Evolutionary conservation across 2,113 vertebrate species (phyloP), one percentile per base, ranked within the genome.

Genomic region (Pteronura brasiliensis): DNA sequence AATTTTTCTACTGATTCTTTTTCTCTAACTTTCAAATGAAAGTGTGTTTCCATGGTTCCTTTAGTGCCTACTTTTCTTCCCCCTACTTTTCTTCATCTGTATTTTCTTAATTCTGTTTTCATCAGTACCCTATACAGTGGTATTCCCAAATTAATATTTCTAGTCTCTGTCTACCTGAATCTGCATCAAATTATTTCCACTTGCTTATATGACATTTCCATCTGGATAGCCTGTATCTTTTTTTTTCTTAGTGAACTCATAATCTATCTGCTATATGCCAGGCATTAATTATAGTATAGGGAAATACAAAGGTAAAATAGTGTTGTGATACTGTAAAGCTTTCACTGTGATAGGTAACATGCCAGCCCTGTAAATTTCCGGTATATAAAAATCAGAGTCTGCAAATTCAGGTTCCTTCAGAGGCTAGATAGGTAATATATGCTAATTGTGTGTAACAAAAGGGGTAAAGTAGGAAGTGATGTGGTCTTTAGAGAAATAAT

Each of bases 401-500:
- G 12, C 47, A 83, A 92, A 90, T 31, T 94, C 17, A 44, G 39
- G 88, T 77, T 88, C 13, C 20, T 83, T 7, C 6, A 95, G 36
- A 12, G 21, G 27, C 12, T 93, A 69, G 21, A 8, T 34, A 95
- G 42, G 67, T 71, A 76, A 34, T 95, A 36, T 39, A 14, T 93
- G 10, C 20, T 89, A 95, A 89, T 82, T 85, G 15, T 82, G 25
- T 72, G 31, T 81, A 79, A 65, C 15, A 63, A 34, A 82, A 74
- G 14, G 34, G 55, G 39, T 77, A 96, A 97, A 82, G 36, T 90
- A 85, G 55, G 34, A 81, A 77, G n/a, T 65, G 34, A 52, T 88
- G 44, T 86, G 13, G 21, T 96, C 81, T 97, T 90, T 80, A 61
- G 90, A 96, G 31, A 77, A 77, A 77, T 18, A 61, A 15, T 92